Evolutionary conservation across 2,113 vertebrate species (phyloP).

Genomic region (Balaenoptera acutorostrata): DNA sequence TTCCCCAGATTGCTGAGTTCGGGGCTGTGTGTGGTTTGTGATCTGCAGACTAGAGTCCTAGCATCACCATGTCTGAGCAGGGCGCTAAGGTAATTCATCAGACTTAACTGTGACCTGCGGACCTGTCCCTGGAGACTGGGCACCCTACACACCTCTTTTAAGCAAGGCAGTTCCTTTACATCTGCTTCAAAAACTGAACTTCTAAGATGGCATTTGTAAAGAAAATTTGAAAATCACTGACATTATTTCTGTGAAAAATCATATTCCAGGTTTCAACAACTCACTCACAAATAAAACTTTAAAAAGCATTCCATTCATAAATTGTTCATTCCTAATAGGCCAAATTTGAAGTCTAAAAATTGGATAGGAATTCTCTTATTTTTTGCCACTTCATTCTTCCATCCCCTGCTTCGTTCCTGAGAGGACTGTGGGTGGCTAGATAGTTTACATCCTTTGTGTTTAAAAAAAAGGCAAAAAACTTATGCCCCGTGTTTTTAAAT

Average conservation of each 20-base stretch:
- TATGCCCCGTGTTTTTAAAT: neutral
- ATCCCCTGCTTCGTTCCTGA: neutral
- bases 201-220: neutral
- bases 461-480: neutral
- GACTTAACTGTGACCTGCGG: neutral
- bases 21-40: neutral
- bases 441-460: neutral
- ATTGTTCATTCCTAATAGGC: neutral
- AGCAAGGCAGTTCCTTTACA: neutral
- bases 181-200: neutral
- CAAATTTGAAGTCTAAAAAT: neutral
- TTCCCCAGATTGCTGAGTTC: neutral
- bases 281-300: neutral
- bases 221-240: neutral
- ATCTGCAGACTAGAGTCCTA: neutral
- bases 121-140: neutral
- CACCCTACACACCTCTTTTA: neutral
- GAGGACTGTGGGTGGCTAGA: neutral
- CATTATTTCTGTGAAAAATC: conserved; percentile 5
- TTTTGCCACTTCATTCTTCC: neutral
- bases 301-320: neutral
- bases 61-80: neutral
- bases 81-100: neutral
- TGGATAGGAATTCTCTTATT: neutral
- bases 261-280: neutral